A percentile compares a stretch with the other conserved stretches of the same genome.
Conservation (phyloP, 2,113 vertebrate genomes). For the Perca flavescens region DNA sequence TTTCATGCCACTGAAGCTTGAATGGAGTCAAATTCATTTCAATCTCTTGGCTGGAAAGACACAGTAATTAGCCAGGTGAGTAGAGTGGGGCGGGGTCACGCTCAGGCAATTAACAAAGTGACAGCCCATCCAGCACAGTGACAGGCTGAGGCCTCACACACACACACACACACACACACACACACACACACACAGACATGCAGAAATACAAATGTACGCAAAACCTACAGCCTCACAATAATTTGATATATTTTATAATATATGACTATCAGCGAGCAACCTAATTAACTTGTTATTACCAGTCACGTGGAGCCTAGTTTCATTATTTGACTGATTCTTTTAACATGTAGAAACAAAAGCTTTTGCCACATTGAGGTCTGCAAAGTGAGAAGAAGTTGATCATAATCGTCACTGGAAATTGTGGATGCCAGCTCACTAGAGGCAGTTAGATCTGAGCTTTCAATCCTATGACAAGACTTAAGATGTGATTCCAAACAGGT, state of each 20-base stretch:
- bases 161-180: conserved; percentile 13
- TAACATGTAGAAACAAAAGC: not conserved
- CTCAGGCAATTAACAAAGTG: conserved; percentile 82
- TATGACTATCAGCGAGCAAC: not conserved
- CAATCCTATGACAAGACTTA: not conserved
- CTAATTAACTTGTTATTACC: conserved; percentile 35
- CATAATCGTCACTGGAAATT: not conserved
- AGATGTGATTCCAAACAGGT: not conserved
- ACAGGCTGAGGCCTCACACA: conserved; percentile 52
- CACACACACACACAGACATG: not conserved
- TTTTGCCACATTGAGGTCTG: not conserved
- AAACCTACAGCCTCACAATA: conserved; percentile 15
- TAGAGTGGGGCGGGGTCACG: conserved; percentile 67
- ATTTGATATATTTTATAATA: conserved; percentile 26
- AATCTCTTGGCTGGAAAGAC: conserved; percentile 70
- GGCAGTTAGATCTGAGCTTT: not conserved
- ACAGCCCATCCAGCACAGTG: conserved; percentile 70
- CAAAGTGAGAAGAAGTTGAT: not conserved
- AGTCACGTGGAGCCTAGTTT: not conserved
- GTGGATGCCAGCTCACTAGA: not conserved
- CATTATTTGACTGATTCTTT: not conserved
- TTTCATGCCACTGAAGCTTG: conserved; percentile 67
- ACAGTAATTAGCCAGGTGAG: conserved; percentile 83
- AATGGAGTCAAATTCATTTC: conserved; percentile 67
- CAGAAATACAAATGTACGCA: conserved; percentile 33